Evolutionary conservation across 1,140 invertebrate genomes (phyloP).

Genomic region (Drosophila baimaii): DNA sequence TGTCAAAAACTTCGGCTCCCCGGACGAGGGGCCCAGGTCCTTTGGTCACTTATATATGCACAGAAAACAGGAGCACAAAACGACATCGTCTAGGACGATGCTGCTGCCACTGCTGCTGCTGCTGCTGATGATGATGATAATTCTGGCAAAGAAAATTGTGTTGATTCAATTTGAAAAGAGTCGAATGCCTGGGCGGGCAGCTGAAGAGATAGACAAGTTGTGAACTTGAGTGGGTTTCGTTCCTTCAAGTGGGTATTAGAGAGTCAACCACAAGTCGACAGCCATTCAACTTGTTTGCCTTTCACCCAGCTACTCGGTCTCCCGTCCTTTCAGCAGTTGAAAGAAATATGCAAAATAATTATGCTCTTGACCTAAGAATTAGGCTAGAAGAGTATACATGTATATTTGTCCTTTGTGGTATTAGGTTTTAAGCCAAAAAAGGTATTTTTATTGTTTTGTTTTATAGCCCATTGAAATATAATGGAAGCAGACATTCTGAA

Average conservation of each 20-base stretch:
- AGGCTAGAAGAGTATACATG: not conserved
- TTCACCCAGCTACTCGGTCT: constrained; percentile 36
- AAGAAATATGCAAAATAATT: constrained; percentile 46
- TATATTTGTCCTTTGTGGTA: not conserved
- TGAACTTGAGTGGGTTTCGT: constrained; percentile 49
- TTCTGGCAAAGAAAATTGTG: constrained; percentile 70
- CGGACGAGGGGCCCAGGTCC: constrained; percentile 25
- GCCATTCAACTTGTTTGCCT: constrained; percentile 60
- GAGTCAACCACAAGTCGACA: constrained; percentile 46
- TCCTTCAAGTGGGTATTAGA: constrained; percentile 38
- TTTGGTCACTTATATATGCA: constrained; percentile 61
- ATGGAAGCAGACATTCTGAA: too few relatives aligned
- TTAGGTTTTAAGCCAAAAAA: not conserved
- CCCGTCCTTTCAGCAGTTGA: constrained; percentile 20
- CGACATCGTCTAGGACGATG: constrained; percentile 8
- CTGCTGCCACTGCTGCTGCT: constrained; percentile 3
- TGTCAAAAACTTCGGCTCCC: constrained; percentile 50
- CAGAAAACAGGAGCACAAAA: constrained; percentile 32
- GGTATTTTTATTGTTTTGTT: not conserved
- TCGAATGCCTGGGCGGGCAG: constrained; percentile 45
- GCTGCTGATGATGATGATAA: constrained; percentile 32
- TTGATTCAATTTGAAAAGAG: constrained; percentile 77
- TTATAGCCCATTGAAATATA: too few relatives aligned
- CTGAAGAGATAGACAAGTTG: constrained; percentile 49
- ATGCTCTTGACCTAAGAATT: constrained; percentile 63